A percentile compares a stretch with the other conserved stretches of the same genome.
phyloP scores from a whole-genome alignment of 2,888 invertebrate genomes.

The Neelides folsomi region DNA sequence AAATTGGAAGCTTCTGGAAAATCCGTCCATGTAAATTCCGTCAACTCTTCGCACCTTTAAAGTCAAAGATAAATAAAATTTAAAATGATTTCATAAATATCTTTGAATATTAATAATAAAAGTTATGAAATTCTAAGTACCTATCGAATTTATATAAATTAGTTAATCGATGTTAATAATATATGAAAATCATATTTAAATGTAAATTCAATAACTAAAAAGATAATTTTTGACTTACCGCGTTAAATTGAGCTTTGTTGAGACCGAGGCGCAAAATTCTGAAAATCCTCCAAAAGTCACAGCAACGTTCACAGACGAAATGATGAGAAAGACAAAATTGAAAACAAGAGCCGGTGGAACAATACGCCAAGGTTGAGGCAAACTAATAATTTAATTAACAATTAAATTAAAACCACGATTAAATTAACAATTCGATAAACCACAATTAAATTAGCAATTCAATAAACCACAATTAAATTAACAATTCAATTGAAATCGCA shows the following conservation, averaged over 20 bases:
- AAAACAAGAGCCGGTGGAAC: constrained; percentile 31
- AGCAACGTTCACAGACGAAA: constrained; percentile 25
- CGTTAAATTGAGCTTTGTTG: constrained; percentile 21
- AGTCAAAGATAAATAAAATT: too few species aligned
- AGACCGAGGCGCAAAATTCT: constrained; percentile 25
- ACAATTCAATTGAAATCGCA: too few species aligned
- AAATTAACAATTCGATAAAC: neutral
- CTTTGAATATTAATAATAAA: too few species aligned
- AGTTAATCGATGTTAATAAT: too few species aligned
- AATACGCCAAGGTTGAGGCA: constrained; percentile 32
- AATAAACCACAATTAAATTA: too few species aligned
- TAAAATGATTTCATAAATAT: too few species aligned
- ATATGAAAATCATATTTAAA: too few species aligned
- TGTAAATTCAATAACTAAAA: neutral
- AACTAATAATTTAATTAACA: constrained; percentile 8
- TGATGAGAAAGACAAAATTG: constrained; percentile 26
- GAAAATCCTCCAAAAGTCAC: constrained; percentile 28
- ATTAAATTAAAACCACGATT: neutral
- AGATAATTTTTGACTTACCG: constrained; percentile 12
- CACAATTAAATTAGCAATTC: too few species aligned
- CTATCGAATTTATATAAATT: too few species aligned
- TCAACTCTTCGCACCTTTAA: constrained; percentile 26
- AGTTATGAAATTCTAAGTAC: too few species aligned
- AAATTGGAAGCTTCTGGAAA: constrained; percentile 24
- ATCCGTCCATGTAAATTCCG: constrained; percentile 21